phyloP scores from a whole-genome alignment of 2,797 vertebrate genomes.

The Fistularia tabacaria region DNA sequence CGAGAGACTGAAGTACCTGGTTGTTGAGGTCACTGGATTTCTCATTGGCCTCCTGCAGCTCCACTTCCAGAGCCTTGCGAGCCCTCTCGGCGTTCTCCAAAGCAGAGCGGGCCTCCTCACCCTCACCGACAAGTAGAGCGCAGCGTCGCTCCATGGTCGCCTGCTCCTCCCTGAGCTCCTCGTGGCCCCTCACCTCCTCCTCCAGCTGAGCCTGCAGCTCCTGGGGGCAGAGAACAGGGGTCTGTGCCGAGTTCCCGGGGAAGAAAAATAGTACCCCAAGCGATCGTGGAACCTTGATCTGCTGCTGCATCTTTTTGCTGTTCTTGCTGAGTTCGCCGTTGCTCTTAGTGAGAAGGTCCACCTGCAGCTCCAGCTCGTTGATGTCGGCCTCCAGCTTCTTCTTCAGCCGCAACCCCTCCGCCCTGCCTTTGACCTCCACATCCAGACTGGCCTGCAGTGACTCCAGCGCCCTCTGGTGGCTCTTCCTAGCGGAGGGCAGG shows the following conservation, averaged over 20 bases:
- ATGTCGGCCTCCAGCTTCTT: slow-evolving; percentile 80
- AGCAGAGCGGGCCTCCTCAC: slow-evolving; percentile 59
- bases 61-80: slow-evolving; percentile 72
- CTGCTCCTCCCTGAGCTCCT: slow-evolving; percentile 70
- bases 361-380: slow-evolving; percentile 78
- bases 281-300: slow-evolving; percentile 71
- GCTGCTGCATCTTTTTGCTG: slow-evolving; percentile 78
- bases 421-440: slow-evolving; percentile 74
- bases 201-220: slow-evolving; percentile 80
- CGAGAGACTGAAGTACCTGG: slow-evolving; percentile 62
- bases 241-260: neutral
- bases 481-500: slow-evolving; percentile 62
- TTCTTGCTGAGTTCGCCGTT: slow-evolving; percentile 74
- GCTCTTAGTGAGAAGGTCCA: slow-evolving; percentile 75
- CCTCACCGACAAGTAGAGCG: slow-evolving; percentile 63
- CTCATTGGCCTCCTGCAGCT: slow-evolving; percentile 72
- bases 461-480: slow-evolving; percentile 77
- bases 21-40: slow-evolving; percentile 74
- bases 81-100: slow-evolving; percentile 72
- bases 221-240: slow-evolving; percentile 38
- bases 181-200: slow-evolving; percentile 71
- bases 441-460: slow-evolving; percentile 80
- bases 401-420: slow-evolving; percentile 73
- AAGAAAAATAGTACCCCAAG: neutral
- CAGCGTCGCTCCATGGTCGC: slow-evolving; percentile 74